Evolutionary conservation across 1,140 invertebrate genomes (phyloP).

Genomic region (Tetragonula clypearis): DNA sequence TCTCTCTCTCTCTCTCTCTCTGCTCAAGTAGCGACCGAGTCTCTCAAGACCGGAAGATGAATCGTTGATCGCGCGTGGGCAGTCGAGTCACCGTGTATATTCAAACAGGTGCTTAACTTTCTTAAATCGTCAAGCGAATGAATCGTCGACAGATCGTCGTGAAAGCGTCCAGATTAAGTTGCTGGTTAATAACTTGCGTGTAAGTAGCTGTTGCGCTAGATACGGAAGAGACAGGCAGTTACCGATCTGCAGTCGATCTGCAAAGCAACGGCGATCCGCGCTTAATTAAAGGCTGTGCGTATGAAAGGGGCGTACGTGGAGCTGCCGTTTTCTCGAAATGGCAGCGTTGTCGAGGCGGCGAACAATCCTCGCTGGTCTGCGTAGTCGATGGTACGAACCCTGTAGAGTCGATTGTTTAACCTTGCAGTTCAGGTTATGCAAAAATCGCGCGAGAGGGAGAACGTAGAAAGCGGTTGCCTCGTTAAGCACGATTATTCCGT

Average conservation of each 20-base stretch:
- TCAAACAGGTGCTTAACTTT: conserved; percentile 47
- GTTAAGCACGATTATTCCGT: conserved; percentile 49
- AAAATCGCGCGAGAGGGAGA: conserved; percentile 16
- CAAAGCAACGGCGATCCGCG: neutral
- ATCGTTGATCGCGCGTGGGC: neutral
- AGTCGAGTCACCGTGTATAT: neutral
- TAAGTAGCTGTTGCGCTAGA: neutral
- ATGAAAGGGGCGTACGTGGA: neutral
- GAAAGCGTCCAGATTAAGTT: conserved; percentile 31
- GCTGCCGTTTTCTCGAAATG: neutral
- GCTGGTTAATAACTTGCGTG: neutral
- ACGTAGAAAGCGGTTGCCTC: conserved; percentile 25
- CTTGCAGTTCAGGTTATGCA: conserved; percentile 31
- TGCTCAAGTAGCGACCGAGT: conserved; percentile 24
- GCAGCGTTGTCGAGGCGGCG: neutral
- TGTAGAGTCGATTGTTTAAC: conserved; percentile 13
- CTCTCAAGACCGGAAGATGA: conserved; percentile 23
- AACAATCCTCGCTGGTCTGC: neutral
- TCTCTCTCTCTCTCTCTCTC: too few relatives aligned
- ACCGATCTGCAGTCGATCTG: neutral
- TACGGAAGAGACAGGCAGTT: conserved; percentile 3
- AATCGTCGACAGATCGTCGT: conserved; percentile 9
- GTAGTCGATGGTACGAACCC: neutral
- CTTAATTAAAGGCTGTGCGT: conserved; percentile 13
- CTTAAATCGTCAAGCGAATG: neutral